A percentile compares a stretch with the other conserved stretches of the same genome.
phyloP scores from a whole-genome alignment of 2,888 invertebrate genomes.

The Melanchra persicariae region DNA sequence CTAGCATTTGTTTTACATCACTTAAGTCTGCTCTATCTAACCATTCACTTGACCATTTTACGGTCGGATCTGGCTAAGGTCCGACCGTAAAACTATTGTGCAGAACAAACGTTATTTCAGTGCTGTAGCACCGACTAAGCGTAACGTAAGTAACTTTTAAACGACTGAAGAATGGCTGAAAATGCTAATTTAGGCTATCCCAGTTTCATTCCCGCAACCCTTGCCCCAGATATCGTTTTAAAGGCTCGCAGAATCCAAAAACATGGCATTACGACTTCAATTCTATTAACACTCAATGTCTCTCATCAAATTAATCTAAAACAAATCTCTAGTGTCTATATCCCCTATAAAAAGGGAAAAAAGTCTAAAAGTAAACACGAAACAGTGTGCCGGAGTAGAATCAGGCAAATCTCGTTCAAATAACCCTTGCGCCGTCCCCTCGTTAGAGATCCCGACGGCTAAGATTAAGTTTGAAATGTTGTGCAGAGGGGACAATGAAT shows the following conservation, averaged over 20 bases:
- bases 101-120: neutral
- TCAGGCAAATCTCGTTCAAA: constrained; percentile 80
- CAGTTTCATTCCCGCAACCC: neutral
- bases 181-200: neutral
- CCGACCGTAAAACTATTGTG: neutral
- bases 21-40: neutral
- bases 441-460: constrained; percentile 68
- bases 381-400: constrained; percentile 70
- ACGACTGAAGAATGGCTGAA: neutral
- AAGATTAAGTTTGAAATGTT: constrained; percentile 48
- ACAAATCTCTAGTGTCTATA: constrained; percentile 57
- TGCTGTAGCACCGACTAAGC: neutral
- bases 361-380: constrained; percentile 71
- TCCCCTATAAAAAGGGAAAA: constrained; percentile 64
- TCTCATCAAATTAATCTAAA: constrained; percentile 61
- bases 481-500: constrained; percentile 26
- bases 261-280: constrained; percentile 10
- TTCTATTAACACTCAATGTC: constrained; percentile 44
- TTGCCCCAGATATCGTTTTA: neutral
- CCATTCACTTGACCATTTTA: neutral
- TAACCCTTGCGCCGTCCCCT: constrained; percentile 77
- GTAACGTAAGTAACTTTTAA: neutral
- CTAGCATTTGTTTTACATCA: neutral
- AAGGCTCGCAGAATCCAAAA: constrained; percentile 1
- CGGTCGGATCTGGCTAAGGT: no score